Base-by-base conservation (phyloP, 2,113 vertebrate genomes). In the human region DNA sequence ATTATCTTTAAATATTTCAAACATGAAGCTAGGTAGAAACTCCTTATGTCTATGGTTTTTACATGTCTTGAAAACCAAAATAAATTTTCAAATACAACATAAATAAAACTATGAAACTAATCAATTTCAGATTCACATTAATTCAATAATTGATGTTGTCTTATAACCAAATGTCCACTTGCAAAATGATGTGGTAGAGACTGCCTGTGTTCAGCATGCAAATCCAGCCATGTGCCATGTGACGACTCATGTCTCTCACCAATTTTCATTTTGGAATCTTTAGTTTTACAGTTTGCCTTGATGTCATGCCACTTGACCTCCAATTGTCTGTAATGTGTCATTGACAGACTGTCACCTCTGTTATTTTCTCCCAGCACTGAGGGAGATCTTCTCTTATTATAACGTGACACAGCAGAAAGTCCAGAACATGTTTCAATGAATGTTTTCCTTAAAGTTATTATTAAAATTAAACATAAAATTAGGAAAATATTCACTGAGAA, bases 1-100 rank as follows among this genome's bases (percentile, higher is more conserved):
- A 83, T 96, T 50, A 72, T 43, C 43, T 64, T 90, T 90, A 90
- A 89, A 64, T 48, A 88, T 59, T 82, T 82, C 20, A 68, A 73
- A 91, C 30, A 83, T 14, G 64, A 96, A 92, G 14, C n/a, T 22
- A 83, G 35, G 25, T 73, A 50, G 68, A 66, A 80, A 88, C 5
- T 78, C 32, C 14, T 43, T 79, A n/a, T 73, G 8, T n/a, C 38
- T 73, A 57, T 38, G 45, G n/a, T 35, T 96, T 88, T 90, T 83
- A 66, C 8, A 50, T 57, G 10, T 32, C 38, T 93, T 35, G 30
- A 88, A 95, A 91, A 78, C 55, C 61, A 79, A 40, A 43, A 45
- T 64, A 59, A 30, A 78, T 32, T 86, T 92, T 43, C 48, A 50
- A 88, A 55, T 89, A 48, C 88, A 84, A 57, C 27, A 48, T 8